A percentile compares a stretch with the other conserved stretches of the same genome.
phyloP scores from a whole-genome alignment of 2,797 vertebrate genomes.

The Lacerta viridis region DNA sequence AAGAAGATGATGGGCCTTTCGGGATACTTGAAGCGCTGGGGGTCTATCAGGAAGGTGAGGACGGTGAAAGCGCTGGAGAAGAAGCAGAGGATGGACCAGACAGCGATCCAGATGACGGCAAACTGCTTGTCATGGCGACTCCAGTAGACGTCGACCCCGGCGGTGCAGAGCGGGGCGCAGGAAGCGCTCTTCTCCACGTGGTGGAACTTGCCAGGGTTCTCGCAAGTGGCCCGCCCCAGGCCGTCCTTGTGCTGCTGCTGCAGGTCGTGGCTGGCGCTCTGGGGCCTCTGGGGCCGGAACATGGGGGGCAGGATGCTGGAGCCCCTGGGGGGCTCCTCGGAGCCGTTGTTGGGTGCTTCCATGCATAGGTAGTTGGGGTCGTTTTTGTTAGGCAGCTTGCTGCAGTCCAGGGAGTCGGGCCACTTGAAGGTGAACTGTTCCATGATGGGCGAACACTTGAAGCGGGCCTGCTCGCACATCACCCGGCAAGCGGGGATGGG shows the following conservation, averaged over 20 bases:
- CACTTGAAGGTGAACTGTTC: constrained; percentile 95
- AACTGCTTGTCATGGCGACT: constrained; percentile 94
- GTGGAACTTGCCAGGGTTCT: constrained; percentile 95
- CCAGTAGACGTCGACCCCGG: constrained; percentile 97
- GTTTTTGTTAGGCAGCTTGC: constrained; percentile 94
- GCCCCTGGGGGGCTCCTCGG: constrained; percentile 89
- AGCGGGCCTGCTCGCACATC: constrained; percentile 96
- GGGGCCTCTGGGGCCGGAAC: constrained; percentile 87
- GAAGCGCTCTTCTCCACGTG: constrained; percentile 95
- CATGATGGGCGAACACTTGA: constrained; percentile 94
- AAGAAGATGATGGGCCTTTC: constrained; percentile 99
- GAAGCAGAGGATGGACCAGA: constrained; percentile 97
- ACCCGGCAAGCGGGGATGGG: constrained; percentile 96
- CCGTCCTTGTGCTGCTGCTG: constrained; percentile 79
- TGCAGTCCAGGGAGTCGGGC: constrained; percentile 96
- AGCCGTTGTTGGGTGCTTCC: constrained; percentile 96
- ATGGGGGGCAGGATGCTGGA: constrained; percentile 91
- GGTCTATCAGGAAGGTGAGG: constrained; percentile 96
- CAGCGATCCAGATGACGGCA: constrained; percentile 93
- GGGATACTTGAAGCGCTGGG: constrained; percentile 95
- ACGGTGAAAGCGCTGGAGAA: constrained; percentile 97
- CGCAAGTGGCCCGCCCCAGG: constrained; percentile 82
- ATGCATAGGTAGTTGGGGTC: constrained; percentile 98
- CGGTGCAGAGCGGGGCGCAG: constrained; percentile 92
- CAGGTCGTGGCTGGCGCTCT: constrained; percentile 75